Conservation (phyloP, 2,888 invertebrate species). For the Ernsta delagoae region DNA sequence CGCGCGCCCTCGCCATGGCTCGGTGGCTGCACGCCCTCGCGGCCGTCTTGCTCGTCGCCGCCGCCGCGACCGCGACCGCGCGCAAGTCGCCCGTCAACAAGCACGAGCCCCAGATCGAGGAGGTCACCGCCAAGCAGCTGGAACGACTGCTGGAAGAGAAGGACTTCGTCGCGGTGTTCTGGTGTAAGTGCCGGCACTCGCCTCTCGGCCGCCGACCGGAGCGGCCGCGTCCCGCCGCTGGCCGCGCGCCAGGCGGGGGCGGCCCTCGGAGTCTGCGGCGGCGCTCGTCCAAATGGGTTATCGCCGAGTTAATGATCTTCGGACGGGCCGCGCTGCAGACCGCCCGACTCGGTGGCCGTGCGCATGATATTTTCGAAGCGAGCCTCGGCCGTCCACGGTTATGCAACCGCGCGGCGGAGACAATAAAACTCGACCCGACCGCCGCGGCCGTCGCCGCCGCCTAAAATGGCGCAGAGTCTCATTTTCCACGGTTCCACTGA, state of each 20-base stretch:
- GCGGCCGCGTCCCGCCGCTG: conserved; percentile 51
- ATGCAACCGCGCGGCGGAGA: conserved; percentile 79
- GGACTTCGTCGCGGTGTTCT: conserved; percentile 97
- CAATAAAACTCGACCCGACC: conserved; percentile 82
- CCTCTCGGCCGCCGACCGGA: conserved; percentile 57
- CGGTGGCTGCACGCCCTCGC: conserved; percentile 80
- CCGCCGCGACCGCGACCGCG: conserved; percentile 78
- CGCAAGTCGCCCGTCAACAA: conserved; percentile 75
- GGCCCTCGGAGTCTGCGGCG: conserved; percentile 69
- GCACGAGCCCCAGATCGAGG: conserved; percentile 93
- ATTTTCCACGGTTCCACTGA: conserved; percentile 74
- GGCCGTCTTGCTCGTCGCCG: conserved; percentile 83
- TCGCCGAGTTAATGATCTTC: conserved; percentile 77
- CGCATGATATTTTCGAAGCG: conserved; percentile 71
- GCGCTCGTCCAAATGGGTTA: conserved; percentile 76
- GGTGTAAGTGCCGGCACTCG: conserved; percentile 92
- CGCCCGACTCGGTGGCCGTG: conserved; percentile 43
- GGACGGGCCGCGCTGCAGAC: conserved; percentile 61
- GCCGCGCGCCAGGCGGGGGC: conserved; percentile 57
- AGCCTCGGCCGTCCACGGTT: conserved; percentile 61
- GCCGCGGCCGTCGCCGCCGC: conserved; percentile 69
- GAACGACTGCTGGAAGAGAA: conserved; percentile 95
- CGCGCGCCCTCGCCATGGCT: conserved; percentile 83
- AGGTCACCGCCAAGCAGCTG: conserved; percentile 96
- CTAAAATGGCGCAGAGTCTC: conserved; percentile 83